Percentiles rank a stretch among this genome's conserved stretches.
phyloP scores from a whole-genome alignment of 2,797 vertebrate species.

The Artibeus jamaicensis region DNA sequence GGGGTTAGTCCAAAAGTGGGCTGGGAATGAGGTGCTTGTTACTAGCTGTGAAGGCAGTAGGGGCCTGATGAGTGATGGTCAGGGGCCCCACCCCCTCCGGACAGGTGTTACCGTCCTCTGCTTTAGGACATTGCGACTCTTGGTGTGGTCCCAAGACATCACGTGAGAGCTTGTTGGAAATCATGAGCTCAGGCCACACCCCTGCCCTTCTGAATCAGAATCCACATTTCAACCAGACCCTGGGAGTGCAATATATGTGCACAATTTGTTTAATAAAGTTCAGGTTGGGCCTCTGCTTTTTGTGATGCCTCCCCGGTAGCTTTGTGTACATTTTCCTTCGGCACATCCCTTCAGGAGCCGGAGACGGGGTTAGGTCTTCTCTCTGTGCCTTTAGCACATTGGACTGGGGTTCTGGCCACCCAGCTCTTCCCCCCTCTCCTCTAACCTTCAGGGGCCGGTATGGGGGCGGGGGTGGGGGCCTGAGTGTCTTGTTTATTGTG shows the following conservation, averaged over 20 bases:
- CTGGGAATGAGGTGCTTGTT: background rate
- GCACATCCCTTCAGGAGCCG: background rate
- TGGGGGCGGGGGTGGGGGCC: too few species aligned
- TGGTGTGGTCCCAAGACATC: background rate
- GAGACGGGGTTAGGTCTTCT: background rate
- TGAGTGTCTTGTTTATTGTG: background rate
- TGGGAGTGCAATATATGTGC: background rate
- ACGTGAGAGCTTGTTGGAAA: background rate
- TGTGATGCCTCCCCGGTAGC: background rate
- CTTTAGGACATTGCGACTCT: background rate
- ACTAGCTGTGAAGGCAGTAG: background rate
- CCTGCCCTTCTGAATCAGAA: background rate
- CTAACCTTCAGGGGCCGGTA: background rate
- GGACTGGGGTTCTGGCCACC: background rate
- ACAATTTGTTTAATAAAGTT: background rate
- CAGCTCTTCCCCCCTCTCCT: background rate
- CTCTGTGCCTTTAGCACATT: background rate
- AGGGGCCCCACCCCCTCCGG: accelerated
- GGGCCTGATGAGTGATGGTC: background rate
- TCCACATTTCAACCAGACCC: background rate
- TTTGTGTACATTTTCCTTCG: background rate
- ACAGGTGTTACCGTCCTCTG: background rate
- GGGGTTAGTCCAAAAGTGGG: background rate
- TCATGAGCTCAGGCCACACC: background rate
- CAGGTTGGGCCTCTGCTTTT: background rate